Base-by-base conservation (phyloP, 2,888 invertebrate genomes). In the Acanthosepion lycidas region DNA sequence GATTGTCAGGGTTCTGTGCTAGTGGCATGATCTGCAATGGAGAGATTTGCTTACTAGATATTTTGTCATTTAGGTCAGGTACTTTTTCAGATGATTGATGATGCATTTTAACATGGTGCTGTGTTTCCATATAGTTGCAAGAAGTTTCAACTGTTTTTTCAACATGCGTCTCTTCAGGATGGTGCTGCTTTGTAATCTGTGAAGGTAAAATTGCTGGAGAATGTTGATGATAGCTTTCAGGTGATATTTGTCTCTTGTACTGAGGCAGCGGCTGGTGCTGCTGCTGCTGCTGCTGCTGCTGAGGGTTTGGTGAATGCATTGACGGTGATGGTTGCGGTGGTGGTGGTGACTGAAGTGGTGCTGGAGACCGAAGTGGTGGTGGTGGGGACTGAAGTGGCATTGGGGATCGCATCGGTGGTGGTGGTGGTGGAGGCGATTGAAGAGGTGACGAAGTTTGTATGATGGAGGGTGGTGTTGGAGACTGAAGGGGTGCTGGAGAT, bases 141-240 rank as follows among this genome's bases (percentile, higher is more conserved):
- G 48, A 91, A 23, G 92, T 48, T 48, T 42, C 48, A 23, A 49
- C 9, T 12, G 48, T 23, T 23, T 92, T 92, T 28, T 92, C 92
- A 92, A 26, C 42, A 9, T 26, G 48, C 6, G 23, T 51, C 51
- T 92, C 92, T 92, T 92, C 51, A 23, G 92, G 26, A 23, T 49
- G 49, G 48, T 92, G 49, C 28, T 15, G 51, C 92, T 92, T 42
- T 23, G 49, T 6, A 49, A 49, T 23, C 26, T 48, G 92, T 92
- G 92, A 49, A 92, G 92, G 51, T 92, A 92, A 51, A 28, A 49
- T 92, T 5, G 48, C 26, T 5, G 51, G 48, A 23, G 28, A 26
- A 28, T 92, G 92, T 9, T 92, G 92, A 33, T n/a, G 91, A 48
- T 92, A 78, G 78, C 78, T n/a, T 78, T 78, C 78, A n/a, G 78